Conservation (phyloP, 2,888 invertebrate genomes). For the Cantharis flavilabris region DNA sequence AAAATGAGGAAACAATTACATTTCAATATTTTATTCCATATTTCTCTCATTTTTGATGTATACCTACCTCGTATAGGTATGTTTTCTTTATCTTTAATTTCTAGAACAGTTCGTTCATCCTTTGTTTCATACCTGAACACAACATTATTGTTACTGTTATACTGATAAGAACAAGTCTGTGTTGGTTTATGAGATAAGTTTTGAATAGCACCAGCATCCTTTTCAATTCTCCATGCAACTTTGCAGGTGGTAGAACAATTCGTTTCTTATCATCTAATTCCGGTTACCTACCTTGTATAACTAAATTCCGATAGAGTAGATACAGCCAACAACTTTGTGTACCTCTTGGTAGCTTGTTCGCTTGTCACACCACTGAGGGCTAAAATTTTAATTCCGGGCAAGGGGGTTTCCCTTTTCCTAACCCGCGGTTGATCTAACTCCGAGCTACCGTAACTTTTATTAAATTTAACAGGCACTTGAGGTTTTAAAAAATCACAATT, state of each 20-base stretch:
- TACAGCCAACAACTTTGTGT: conserved; percentile 12
- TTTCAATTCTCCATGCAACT: background rate
- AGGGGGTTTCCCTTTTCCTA: background rate
- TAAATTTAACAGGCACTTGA: background rate
- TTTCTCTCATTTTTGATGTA: background rate
- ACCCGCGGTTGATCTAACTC: background rate
- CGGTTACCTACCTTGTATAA: conserved; percentile 12
- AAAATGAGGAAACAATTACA: background rate
- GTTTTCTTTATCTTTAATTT: background rate
- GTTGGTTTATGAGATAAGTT: background rate
- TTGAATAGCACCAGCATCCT: background rate
- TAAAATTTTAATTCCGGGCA: conserved; percentile 16
- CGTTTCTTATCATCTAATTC: background rate
- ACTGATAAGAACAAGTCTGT: background rate
- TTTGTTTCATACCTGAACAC: background rate
- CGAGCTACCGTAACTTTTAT: background rate
- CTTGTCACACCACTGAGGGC: background rate
- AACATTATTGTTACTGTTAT: background rate
- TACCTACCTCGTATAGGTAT: no score
- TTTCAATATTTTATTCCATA: no score
- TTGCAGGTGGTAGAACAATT: background rate
- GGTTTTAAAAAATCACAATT: background rate
- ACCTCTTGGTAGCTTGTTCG: conserved; percentile 11
- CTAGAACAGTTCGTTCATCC: background rate
- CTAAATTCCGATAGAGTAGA: conserved; percentile 13